These are phyloP conservation scores for Ephydatia muelleri DNA, from an alignment of 37 sponge, comb jelly and placozoan genomes.

Conservation along the genomic window DNA sequence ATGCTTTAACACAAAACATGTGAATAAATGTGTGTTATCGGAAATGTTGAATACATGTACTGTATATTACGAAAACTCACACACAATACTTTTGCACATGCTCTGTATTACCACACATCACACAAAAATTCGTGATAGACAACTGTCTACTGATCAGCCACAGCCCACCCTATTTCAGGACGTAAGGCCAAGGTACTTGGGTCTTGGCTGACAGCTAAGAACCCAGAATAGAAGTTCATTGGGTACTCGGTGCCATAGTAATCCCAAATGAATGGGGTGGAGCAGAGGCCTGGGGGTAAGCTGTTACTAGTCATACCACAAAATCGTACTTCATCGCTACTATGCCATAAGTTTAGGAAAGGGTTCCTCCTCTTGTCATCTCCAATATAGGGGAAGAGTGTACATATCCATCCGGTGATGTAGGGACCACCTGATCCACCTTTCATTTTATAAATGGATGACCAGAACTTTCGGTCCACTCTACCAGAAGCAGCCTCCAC, in stretches of 20 bases:
- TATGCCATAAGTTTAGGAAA: slow-evolving; percentile 4
- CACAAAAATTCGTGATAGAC: too few species aligned
- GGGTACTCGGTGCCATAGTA: slow-evolving; percentile 1
- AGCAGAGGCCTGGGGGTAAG: slow-evolving; percentile 44
- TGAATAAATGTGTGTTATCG: too few species aligned
- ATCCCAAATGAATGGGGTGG: slow-evolving; percentile 50
- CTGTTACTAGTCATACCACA: background rate
- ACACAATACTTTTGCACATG: too few species aligned
- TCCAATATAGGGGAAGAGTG: slow-evolving; percentile 48
- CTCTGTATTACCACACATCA: too few species aligned
- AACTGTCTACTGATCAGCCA: too few species aligned
- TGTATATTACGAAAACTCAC: too few species aligned
- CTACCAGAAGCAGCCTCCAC: slow-evolving; percentile 50
- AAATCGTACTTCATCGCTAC: background rate
- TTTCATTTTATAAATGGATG: slow-evolving; percentile 29
- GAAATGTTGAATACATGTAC: too few species aligned
- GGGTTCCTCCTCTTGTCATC: background rate
- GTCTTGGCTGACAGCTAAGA: slow-evolving; percentile 48
- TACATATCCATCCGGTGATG: slow-evolving; percentile 49
- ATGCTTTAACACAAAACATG: too few species aligned
- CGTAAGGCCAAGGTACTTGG: slow-evolving; percentile 29
- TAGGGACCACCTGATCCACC: slow-evolving; percentile 29
- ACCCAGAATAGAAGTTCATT: slow-evolving; percentile 64
- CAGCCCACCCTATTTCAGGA: slow-evolving; percentile 69
- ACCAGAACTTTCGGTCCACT: slow-evolving; percentile 54